Evolutionary conservation across 2,113 vertebrate genomes (phyloP), one percentile per base, ranked within the genome.

Genomic region (Taxidea taxus): DNA sequence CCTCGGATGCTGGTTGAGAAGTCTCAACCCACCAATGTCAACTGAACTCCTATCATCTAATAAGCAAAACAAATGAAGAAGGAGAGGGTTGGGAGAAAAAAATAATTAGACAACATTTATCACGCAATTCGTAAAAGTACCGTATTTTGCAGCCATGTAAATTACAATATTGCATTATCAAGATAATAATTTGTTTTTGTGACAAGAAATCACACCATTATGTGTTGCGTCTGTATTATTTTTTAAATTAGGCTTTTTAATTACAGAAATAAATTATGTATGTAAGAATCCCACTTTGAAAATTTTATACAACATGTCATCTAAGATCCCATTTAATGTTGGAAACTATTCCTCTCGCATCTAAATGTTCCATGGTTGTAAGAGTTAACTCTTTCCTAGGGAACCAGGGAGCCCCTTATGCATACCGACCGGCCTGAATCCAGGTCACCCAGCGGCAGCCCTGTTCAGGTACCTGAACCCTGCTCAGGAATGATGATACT

Each of bases 231-330:
- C 91, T 93, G 96, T 97, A 97, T 98, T 98, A 98, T 94, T 98
- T 97, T 98, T 98, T 84, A 97, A 98, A 98, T 96, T 97, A 95
- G 92, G 70, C 58, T 97, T 97, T 97, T 97, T 98, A 98, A 98
- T 98, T 97, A 91, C 94, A 96, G 82, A 98, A 86, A 95, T 72
- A 98, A 98, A 98, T 97, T 97, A 94, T 94, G 96, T 95, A 98
- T 97, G 95, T 80, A 98, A 97, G 97, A 97, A 96, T 93, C 89
- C 31, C 96, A 98, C 95, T 68, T 94, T 90, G 88, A 89, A 97
- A 82, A 47, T 82, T 95, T 68, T 89, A 66, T 39, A 34, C 95
- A 96, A 96, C n/a, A 7, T 90, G 49, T 92, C 81, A 94, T 34
- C 85, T 51, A 91, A 95, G 49, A 60, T 95, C 94, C 34, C 84